Percentiles rank a stretch among this genome's conserved stretches.
phyloP scores from a whole-genome alignment of 2,797 vertebrate species.

The Gephyroberyx darwinii region DNA sequence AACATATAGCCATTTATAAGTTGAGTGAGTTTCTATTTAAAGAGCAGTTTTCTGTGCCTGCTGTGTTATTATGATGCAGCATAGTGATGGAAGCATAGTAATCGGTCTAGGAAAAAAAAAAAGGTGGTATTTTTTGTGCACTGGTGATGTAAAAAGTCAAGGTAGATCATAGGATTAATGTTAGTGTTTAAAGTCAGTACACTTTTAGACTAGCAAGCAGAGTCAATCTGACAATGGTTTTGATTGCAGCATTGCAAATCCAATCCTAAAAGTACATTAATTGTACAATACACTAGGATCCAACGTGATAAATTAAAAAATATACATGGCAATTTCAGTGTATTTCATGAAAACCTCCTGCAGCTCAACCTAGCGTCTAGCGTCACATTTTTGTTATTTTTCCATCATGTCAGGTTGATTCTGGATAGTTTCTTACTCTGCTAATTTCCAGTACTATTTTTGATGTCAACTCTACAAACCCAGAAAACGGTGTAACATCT shows the following conservation, averaged over 20 bases:
- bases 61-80: background rate
- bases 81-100: no score
- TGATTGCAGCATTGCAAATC: background rate
- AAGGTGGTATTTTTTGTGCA: background rate
- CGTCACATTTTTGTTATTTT: background rate
- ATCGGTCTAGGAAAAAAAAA: background rate
- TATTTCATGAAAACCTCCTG: background rate
- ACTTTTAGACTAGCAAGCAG: background rate
- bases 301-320: slow-evolving; percentile 4
- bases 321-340: background rate
- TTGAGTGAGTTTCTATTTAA: slow-evolving; percentile 10
- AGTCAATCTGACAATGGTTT: background rate
- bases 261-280: background rate
- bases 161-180: background rate
- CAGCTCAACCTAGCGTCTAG: slow-evolving; percentile 4
- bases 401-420: background rate
- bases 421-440: background rate
- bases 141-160: background rate
- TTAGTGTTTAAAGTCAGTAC: background rate
- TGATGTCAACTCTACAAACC: background rate
- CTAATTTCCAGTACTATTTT: background rate
- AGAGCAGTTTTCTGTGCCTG: background rate
- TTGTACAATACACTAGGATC: background rate
- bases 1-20: background rate
- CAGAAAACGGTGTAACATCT: background rate